Percentiles rank a stretch among this genome's conserved stretches.
These are phyloP conservation scores for Lampris incognitus DNA, from an alignment of 2,113 vertebrate genomes.

Conservation along the genomic window DNA sequence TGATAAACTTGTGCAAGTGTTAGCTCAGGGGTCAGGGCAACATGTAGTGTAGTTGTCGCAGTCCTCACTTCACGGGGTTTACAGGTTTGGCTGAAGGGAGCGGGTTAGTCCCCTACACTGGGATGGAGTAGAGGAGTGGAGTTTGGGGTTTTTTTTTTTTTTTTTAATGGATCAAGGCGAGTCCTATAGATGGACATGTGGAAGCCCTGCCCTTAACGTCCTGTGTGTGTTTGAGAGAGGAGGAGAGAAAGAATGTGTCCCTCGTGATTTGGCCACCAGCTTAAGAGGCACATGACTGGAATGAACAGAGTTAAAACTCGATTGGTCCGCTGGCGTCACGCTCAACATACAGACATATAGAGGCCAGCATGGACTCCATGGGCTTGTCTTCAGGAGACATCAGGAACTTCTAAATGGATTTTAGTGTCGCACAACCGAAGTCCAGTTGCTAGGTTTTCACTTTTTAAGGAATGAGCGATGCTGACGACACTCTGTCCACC, in stretches of 20 bases:
- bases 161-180: background rate
- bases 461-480: background rate
- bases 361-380: background rate
- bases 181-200: background rate
- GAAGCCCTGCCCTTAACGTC: constrained; percentile 13
- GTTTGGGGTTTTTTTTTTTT: no score
- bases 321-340: constrained; percentile 28
- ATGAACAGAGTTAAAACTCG: constrained; percentile 53
- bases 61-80: no score
- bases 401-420: constrained; percentile 2
- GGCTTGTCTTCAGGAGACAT: background rate
- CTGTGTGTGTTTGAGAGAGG: constrained; percentile 22
- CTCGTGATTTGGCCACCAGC: constrained; percentile 76
- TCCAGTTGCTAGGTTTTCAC: constrained; percentile 2
- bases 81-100: no score
- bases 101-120: background rate
- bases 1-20: no score
- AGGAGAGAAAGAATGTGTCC: constrained; percentile 52
- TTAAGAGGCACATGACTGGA: constrained; percentile 76
- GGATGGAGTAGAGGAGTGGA: constrained; percentile 5
- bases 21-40: no score
- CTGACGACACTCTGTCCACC: background rate
- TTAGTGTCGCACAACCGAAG: constrained; percentile 1
- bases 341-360: constrained; percentile 17
- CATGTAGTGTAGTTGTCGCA: no score